A percentile compares a stretch with the other conserved stretches of the same genome.
These are phyloP conservation scores for Selene dorsalis DNA, from an alignment of 2,797 vertebrate genomes.

Conservation along the genomic window DNA sequence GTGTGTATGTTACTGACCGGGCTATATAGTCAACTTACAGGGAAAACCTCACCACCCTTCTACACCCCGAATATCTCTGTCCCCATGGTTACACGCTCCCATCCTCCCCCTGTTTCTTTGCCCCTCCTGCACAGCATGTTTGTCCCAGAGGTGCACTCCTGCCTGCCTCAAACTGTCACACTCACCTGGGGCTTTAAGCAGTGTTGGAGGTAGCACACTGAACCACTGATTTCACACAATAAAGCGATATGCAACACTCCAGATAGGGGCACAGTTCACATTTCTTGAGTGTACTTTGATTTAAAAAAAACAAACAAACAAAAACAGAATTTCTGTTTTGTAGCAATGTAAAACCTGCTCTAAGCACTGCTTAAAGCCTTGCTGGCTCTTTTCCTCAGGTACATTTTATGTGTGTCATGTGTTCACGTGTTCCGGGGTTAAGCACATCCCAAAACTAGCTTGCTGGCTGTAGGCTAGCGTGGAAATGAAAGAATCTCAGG, in stretches of 20 bases:
- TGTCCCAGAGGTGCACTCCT: constrained; percentile 81
- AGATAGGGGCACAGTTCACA: constrained; percentile 21
- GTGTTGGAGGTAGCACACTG: constrained; percentile 68
- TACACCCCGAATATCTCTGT: constrained; percentile 71
- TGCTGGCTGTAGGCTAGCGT: constrained; percentile 64
- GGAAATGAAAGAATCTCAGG: constrained; percentile 60
- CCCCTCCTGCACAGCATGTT: constrained; percentile 88
- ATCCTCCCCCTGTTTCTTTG: constrained; percentile 76
- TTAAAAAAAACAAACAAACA: too few species aligned
- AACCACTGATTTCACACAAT: constrained; percentile 24
- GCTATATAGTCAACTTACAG: constrained; percentile 84
- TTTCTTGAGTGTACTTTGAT: constrained; percentile 30
- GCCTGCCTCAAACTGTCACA: constrained; percentile 75
- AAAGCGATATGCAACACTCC: constrained; percentile 23
- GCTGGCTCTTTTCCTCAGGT: constrained; percentile 71
- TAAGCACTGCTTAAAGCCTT: constrained; percentile 82
- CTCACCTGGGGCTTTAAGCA: constrained; percentile 83
- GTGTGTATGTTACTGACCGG: constrained; percentile 76
- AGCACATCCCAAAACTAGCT: constrained; percentile 71
- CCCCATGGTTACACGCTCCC: constrained; percentile 76
- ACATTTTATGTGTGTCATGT: constrained; percentile 72
- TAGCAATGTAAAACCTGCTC: constrained; percentile 50
- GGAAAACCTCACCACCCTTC: constrained; percentile 81
- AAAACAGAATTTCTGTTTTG: constrained; percentile 5
- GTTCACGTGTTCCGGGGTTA: constrained; percentile 70